These are phyloP conservation scores for Archips crataeganus DNA, from an alignment of 2,888 invertebrate species.

Conservation along the genomic window DNA sequence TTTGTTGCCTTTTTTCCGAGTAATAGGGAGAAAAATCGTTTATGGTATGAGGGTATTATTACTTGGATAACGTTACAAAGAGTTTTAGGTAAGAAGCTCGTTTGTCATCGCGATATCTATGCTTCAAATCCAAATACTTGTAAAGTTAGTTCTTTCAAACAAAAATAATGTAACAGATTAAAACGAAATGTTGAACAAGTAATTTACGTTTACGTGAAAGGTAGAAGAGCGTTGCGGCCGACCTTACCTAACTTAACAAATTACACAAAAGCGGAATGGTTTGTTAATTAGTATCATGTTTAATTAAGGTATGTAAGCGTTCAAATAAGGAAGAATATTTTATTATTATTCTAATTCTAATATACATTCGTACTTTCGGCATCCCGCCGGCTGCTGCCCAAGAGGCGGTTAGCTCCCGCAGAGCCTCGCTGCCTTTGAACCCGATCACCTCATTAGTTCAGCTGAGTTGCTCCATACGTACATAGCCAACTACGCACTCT, in stretches of 20 bases:
- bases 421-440: conserved; percentile 77
- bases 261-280: conserved; percentile 12
- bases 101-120: too few species aligned
- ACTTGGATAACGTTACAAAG: neutral
- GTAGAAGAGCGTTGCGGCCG: conserved; percentile 4
- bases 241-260: conserved; percentile 15
- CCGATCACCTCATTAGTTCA: conserved; percentile 82
- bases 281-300: conserved; percentile 23
- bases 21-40: neutral
- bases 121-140: neutral
- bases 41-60: neutral
- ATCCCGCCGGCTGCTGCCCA: conserved; percentile 55
- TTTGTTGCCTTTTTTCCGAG: neutral
- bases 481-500: conserved; percentile 66
- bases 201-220: conserved; percentile 8
- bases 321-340: conserved; percentile 1
- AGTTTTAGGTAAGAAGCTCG: too few species aligned
- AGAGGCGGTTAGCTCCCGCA: conserved; percentile 71
- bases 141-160: neutral
- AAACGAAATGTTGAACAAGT: conserved; percentile 3
- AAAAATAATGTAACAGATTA: neutral
- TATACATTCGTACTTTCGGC: conserved; percentile 31
- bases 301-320: conserved; percentile 14
- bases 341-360: conserved; percentile 18
- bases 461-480: conserved; percentile 73